Evolutionary conservation across 2,888 invertebrate genomes (phyloP), one percentile per base, ranked within the genome.

Genomic region (Coenonympha arcania): DNA sequence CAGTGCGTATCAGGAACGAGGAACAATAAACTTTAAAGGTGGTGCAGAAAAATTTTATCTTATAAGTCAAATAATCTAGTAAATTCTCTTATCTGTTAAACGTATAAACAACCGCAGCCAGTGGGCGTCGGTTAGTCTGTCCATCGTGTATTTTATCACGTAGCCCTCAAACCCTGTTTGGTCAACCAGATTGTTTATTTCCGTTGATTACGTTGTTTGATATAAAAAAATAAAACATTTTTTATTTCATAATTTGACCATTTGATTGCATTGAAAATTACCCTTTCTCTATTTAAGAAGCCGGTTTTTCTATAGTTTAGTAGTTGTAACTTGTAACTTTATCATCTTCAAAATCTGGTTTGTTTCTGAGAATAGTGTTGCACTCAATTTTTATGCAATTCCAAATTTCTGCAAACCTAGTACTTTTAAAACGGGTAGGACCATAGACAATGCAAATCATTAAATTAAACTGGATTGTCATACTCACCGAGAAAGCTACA

Each of bases 101-200:
- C 13, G 9, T 15, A 24, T 24, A 39, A 39, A 39, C 39, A 39
- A 24, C 39, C 39, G 39, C 24, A 15, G 15, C 24, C 24, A 6
- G 39, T 11, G 16, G 39, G 39, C 39, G 39, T 39, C 39, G 39
- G 39, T 22, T 24, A 39, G 39, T 39, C 39, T 39, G 16, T 15
- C 39, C 22, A 24, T 24, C 39, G 39, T 33, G 31, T 15, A 15
- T 33, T 33, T 33, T 33, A 33, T 33, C 31, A 33, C 16, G 31
- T 33, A 33, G 31, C 16, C 31, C 16, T 8, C 31, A 33, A 33
- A 33, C 31, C 31, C 2, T 8, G 9, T 33, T 33, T 15, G 31
- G 8, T 9, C 15, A 4, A 33, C 9, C 31, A 9, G 16, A 16
- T 16, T 16, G 5, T 16, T 16, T 16, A 33, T 33, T 16, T 33